Percentiles rank a stretch among this genome's conserved stretches.
phyloP scores from a whole-genome alignment of 2,797 vertebrate species.

The Paguma larvata region DNA sequence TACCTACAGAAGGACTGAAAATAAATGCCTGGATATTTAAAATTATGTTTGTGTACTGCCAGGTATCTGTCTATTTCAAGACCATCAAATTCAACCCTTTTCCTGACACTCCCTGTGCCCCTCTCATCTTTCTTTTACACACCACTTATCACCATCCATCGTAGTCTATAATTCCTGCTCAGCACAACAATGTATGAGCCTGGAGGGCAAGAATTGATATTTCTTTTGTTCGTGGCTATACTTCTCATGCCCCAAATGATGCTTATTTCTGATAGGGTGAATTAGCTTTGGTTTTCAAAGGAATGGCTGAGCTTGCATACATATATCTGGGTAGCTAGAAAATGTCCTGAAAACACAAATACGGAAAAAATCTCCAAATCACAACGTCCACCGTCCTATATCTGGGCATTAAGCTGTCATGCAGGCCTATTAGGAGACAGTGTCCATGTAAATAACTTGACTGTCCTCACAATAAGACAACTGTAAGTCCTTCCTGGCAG shows the following conservation, averaged over 20 bases:
- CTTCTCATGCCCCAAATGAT: not conserved
- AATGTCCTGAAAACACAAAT: not conserved
- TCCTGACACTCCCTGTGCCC: not conserved
- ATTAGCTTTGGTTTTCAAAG: conserved; percentile 3
- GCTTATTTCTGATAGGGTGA: not conserved
- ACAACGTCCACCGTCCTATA: not conserved
- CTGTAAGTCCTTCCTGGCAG: not conserved
- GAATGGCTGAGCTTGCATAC: not conserved
- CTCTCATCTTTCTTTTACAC: not conserved
- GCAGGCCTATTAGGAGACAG: not conserved
- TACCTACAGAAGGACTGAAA: conserved; percentile 7
- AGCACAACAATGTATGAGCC: not conserved
- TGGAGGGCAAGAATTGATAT: not conserved
- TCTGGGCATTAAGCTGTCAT: not conserved
- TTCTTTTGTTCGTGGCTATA: not conserved
- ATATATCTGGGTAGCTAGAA: not conserved
- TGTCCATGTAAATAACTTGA: not conserved
- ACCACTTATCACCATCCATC: not conserved
- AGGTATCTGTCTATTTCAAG: not conserved
- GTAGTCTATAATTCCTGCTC: not conserved
- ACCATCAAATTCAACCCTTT: not conserved
- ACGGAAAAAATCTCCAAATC: not conserved
- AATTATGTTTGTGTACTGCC: not conserved
- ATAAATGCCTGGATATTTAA: not conserved
- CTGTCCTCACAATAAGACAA: not conserved